phyloP scores from a whole-genome alignment of 2,888 invertebrate genomes.

The Lepidocyrtinus sp. region DNA sequence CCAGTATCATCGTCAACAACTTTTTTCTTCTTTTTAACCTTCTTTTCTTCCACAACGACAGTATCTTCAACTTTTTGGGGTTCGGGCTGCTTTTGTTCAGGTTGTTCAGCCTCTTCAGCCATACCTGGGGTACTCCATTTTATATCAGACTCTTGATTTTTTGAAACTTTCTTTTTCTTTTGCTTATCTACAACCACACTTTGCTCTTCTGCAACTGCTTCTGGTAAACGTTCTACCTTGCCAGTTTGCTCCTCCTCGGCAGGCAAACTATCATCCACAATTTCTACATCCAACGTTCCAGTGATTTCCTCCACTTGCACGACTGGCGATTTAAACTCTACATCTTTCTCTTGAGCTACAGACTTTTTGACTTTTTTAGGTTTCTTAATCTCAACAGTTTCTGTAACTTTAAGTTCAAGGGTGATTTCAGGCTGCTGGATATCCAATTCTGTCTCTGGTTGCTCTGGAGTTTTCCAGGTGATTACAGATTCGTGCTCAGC shows the following conservation, averaged over 20 bases:
- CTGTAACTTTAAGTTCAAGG: background rate
- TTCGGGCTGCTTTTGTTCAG: background rate
- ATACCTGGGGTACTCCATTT: background rate
- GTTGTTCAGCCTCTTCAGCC: slow-evolving; percentile 10
- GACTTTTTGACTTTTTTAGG: slow-evolving; percentile 15
- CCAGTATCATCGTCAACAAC: background rate
- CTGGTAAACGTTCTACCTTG: background rate
- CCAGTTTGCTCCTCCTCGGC: background rate
- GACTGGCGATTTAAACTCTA: slow-evolving; percentile 14
- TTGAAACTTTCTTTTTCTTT: no score
- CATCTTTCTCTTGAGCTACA: background rate
- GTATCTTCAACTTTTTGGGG: background rate
- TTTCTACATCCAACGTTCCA: slow-evolving; percentile 4
- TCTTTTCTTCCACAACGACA: background rate
- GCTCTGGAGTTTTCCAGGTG: background rate
- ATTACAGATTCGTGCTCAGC: background rate
- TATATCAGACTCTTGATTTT: background rate
- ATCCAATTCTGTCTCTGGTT: background rate
- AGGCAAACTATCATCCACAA: background rate
- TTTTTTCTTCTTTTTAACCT: background rate
- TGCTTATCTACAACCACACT: background rate
- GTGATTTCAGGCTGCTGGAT: background rate
- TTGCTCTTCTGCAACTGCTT: background rate
- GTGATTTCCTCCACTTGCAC: slow-evolving; percentile 3
- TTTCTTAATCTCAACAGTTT: background rate